Evolutionary conservation across 53 echinoderm and acorn worm genomes (phyloP), one percentile per base, ranked within the genome.

Genomic region (Hippasteria phrygiana): DNA sequence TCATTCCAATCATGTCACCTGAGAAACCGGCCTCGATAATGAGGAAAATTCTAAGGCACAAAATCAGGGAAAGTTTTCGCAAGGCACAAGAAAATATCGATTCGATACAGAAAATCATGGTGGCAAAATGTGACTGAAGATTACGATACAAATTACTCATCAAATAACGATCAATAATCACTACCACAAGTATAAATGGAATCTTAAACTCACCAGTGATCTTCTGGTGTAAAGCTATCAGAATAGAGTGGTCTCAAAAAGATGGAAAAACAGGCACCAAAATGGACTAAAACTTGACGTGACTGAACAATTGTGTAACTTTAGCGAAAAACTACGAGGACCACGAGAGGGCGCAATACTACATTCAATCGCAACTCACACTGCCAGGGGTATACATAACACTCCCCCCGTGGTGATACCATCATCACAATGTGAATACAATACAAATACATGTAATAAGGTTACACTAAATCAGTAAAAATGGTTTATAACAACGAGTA

Each of bases 391-490:
- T 4, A 32, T 48, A 75, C 48, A 77, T 77, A 77, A 55, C 77
- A 55, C 55, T 55, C n/a, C 77, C 77, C 77, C 77, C 77, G 77
- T 77, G 77, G 51, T 77, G 77, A 77, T 77, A 50, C 77, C 55
- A 54, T 33, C 77, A 36, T 77, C 77, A 77, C 77, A 77, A 77
- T 55, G 37, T 54, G 55, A 77, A 31, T 36, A n/a, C n/a, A n/a
- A n/a, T n/a, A n/a, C n/a, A n/a, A n/a, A n/a, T n/a, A n/a, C n/a
- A n/a, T n/a, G n/a, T n/a, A 55, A 77, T 35, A 77, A 77, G 55
- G 77, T 55, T 54, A 50, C 55, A 77, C 32, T 70, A 70, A 11
- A 11, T 34, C 37, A 36, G 70, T 70, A 17, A 0, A 42, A 20
- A 74, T 43, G 43, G 43, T 5, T 5, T 22, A 46, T 32, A 75